Evolutionary conservation across 2,888 invertebrate species (phyloP).

Genomic region (Aleiodes leptofemur): DNA sequence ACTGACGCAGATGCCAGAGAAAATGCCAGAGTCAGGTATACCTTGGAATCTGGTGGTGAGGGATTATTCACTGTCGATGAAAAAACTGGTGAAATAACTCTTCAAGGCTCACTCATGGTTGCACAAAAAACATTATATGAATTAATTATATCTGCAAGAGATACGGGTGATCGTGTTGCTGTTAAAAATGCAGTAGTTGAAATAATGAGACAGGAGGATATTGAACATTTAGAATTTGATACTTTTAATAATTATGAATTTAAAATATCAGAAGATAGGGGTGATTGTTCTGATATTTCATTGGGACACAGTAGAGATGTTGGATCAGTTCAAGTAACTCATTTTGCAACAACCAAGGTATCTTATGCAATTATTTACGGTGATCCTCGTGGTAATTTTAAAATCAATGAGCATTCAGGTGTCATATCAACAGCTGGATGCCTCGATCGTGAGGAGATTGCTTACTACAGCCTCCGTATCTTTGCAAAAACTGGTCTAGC

Average conservation of each 20-base stretch:
- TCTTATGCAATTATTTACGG: conserved; percentile 89
- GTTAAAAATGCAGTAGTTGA: conserved; percentile 87
- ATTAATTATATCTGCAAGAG: conserved; percentile 87
- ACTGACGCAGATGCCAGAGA: conserved; percentile 92
- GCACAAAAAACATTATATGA: conserved; percentile 83
- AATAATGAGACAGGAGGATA: conserved; percentile 84
- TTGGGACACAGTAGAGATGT: conserved; percentile 81
- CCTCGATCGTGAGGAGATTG: conserved; percentile 89
- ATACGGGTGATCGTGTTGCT: conserved; percentile 86
- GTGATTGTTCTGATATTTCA: conserved; percentile 77
- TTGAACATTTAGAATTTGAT: conserved; percentile 86
- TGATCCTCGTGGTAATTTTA: conserved; percentile 86
- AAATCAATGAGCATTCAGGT: conserved; percentile 87
- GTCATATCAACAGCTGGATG: conserved; percentile 85
- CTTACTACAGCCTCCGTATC: conserved; percentile 87
- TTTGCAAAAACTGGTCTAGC: conserved; percentile 86
- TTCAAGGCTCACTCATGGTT: conserved; percentile 82
- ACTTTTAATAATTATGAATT: conserved; percentile 88
- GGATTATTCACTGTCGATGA: conserved; percentile 88
- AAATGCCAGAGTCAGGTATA: conserved; percentile 88
- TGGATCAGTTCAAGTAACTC: conserved; percentile 83
- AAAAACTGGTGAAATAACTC: conserved; percentile 84
- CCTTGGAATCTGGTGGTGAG: conserved; percentile 87
- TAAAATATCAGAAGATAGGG: conserved; percentile 88
- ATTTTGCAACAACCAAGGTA: conserved; percentile 72